Percentiles rank a stretch among this genome's conserved stretches.
Evolutionary conservation across 2,888 invertebrate genomes (phyloP).

Genomic region (Ceraclea dissimilis): DNA sequence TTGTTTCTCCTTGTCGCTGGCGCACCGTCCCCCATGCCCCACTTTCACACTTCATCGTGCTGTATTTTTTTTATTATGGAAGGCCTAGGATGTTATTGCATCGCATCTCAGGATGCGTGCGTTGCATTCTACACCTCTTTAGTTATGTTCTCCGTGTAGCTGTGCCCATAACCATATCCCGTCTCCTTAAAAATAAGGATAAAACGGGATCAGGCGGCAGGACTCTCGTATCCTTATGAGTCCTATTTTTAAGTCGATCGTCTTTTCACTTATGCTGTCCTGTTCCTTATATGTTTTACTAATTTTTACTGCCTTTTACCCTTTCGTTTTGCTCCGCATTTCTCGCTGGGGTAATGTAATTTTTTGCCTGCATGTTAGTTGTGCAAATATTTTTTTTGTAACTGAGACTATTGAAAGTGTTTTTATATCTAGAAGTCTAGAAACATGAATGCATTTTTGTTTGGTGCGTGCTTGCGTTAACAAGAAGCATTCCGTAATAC

Average conservation of each 20-base stretch:
- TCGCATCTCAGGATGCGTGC: slow-evolving; percentile 14
- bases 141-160: slow-evolving; percentile 20
- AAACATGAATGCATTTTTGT: no score
- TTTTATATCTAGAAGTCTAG: no score
- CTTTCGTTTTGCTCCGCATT: not conserved
- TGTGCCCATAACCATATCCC: slow-evolving; percentile 25
- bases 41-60: slow-evolving; percentile 4
- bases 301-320: slow-evolving; percentile 21
- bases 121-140: slow-evolving; percentile 5
- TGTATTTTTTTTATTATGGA: not conserved
- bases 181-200: slow-evolving; percentile 22
- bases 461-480: no score
- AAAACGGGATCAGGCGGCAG: slow-evolving; percentile 21
- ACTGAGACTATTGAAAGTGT: no score
- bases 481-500: no score
- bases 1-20: slow-evolving; percentile 25
- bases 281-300: slow-evolving; percentile 21
- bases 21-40: slow-evolving; percentile 19
- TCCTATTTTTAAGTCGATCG: not conserved
- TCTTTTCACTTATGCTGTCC: slow-evolving; percentile 16
- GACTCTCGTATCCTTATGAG: slow-evolving; percentile 17
- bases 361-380: no score
- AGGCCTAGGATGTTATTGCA: slow-evolving; percentile 10
- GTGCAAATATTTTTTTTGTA: no score
- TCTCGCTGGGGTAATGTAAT: not conserved